Conservation (phyloP, 1,140 invertebrate genomes). For the Uloborus diversus region DNA sequence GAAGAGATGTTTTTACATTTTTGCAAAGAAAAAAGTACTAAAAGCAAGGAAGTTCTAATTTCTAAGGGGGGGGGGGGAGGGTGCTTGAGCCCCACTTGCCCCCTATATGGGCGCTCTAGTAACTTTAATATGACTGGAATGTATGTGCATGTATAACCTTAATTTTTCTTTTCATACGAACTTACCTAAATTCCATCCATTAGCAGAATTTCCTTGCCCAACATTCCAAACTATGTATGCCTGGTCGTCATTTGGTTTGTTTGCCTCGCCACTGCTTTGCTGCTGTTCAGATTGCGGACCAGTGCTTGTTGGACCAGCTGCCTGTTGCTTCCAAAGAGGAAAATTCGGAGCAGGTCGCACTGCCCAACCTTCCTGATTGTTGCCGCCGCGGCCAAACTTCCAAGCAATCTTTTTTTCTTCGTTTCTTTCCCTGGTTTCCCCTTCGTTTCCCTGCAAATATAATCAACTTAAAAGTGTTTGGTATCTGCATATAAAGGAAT, state of each 20-base stretch:
- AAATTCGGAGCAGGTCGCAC: neutral
- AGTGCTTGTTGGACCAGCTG: neutral
- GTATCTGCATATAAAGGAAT: too few species aligned
- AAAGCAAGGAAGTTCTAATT: too few species aligned
- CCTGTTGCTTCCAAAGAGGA: conserved; percentile 27
- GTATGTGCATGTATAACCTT: too few species aligned
- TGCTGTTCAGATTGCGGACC: neutral
- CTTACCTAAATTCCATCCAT: conserved; percentile 36
- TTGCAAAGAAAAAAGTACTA: too few species aligned
- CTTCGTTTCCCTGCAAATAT: neutral
- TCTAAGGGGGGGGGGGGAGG: too few species aligned
- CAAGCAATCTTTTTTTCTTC: conserved; percentile 45
- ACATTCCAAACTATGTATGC: conserved; percentile 32
- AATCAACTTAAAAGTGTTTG: too few species aligned
- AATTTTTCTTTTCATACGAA: too few species aligned
- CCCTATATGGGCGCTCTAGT: too few species aligned
- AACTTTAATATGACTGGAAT: too few species aligned
- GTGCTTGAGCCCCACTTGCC: too few species aligned
- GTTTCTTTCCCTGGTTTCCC: neutral
- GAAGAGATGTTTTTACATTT: too few species aligned
- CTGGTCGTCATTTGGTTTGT: conserved; percentile 18
- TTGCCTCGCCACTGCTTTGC: neutral
- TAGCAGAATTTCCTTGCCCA: conserved; percentile 11
- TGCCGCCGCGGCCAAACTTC: conserved; percentile 36
- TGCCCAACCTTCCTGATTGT: conserved; percentile 27